Evolutionary conservation across 2,888 invertebrate genomes (phyloP).

Genomic region (Dryobotodes eremita): DNA sequence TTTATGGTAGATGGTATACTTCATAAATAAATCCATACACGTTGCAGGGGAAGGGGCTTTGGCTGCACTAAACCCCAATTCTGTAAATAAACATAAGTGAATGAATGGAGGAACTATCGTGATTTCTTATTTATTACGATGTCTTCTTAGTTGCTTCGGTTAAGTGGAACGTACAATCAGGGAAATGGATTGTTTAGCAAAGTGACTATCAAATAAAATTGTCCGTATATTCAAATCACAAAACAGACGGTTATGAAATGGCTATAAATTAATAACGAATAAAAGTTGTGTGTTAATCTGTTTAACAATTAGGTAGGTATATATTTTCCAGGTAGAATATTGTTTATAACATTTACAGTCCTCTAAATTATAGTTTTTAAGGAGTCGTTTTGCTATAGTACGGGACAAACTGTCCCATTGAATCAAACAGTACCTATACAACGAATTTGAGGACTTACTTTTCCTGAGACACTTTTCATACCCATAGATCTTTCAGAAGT

Average conservation of each 20-base stretch:
- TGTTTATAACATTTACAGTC: too few relatives aligned
- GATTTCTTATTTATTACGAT: conserved; percentile 49
- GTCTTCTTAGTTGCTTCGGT: background rate
- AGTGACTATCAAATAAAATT: background rate
- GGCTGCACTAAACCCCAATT: conserved; percentile 48
- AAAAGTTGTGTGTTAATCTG: background rate
- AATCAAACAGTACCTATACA: background rate
- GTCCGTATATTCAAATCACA: background rate
- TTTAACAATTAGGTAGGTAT: background rate
- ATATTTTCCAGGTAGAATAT: background rate
- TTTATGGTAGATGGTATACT: conserved; percentile 81
- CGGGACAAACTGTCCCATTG: background rate
- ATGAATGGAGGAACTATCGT: conserved; percentile 13
- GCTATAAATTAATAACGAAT: background rate
- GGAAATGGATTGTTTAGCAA: background rate
- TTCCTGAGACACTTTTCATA: background rate
- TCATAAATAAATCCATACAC: conserved; percentile 85
- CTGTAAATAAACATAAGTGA: conserved; percentile 52
- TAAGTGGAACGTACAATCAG: background rate
- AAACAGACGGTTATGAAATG: background rate
- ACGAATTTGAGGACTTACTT: too few relatives aligned
- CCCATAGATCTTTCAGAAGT: background rate
- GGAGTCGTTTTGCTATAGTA: too few relatives aligned
- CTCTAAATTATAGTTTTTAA: too few relatives aligned
- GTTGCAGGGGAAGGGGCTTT: conserved; percentile 69